Evolutionary conservation across 2,888 invertebrate species (phyloP).

Genomic region (Dusona sp.): DNA sequence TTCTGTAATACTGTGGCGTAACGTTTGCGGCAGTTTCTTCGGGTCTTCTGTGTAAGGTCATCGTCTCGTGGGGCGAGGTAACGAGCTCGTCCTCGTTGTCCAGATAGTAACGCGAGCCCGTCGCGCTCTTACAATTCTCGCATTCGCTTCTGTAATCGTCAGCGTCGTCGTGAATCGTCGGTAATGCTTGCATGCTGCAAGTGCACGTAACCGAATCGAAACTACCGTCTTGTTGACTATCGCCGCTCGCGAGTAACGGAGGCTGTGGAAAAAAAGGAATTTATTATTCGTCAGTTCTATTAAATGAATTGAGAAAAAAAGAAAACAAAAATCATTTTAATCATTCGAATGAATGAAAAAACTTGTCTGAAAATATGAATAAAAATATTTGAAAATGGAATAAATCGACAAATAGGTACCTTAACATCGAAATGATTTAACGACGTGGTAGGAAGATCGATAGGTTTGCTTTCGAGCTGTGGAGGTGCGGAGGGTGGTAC

Average conservation of each 20-base stretch:
- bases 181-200: slow-evolving; percentile 83
- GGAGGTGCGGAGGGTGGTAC: slow-evolving; percentile 72
- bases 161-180: slow-evolving; percentile 85
- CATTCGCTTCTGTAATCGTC: slow-evolving; percentile 94
- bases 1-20: slow-evolving; percentile 87
- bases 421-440: slow-evolving; percentile 70
- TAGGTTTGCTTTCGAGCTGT: slow-evolving; percentile 72
- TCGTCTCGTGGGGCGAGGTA: slow-evolving; percentile 87
- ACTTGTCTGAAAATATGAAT: not conserved
- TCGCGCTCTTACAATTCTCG: slow-evolving; percentile 93
- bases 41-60: slow-evolving; percentile 88
- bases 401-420: no score
- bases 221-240: slow-evolving; percentile 82
- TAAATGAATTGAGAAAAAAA: not conserved
- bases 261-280: slow-evolving; percentile 73
- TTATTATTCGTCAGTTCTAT: not conserved
- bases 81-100: slow-evolving; percentile 87
- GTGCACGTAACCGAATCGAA: slow-evolving; percentile 83
- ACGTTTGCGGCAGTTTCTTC: slow-evolving; percentile 84
- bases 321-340: not conserved
- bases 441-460: slow-evolving; percentile 69
- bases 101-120: slow-evolving; percentile 89
- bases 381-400: no score
- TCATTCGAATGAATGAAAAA: not conserved
- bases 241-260: slow-evolving; percentile 79